phyloP scores from a whole-genome alignment of 2,888 invertebrate genomes.

The Lacanobia wlatinum region DNA sequence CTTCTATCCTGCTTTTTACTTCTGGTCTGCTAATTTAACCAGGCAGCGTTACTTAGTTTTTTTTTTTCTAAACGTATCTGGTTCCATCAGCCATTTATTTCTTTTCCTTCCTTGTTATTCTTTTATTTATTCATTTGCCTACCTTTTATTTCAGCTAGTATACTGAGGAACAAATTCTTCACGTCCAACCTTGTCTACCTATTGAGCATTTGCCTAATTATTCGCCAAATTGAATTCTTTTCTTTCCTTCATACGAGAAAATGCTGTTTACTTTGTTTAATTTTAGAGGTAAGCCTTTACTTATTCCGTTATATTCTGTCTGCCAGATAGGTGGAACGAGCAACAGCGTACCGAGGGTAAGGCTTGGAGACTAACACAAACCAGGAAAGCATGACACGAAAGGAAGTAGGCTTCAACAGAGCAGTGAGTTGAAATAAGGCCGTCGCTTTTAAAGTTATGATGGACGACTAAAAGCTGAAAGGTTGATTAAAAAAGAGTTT shows the following conservation, averaged over 20 bases:
- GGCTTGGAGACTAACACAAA: background rate
- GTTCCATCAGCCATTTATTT: background rate
- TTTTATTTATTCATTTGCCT: too few relatives aligned
- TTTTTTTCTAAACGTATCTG: too few relatives aligned
- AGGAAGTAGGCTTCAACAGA: constrained; percentile 1
- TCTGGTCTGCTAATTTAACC: too few relatives aligned
- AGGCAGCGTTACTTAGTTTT: too few relatives aligned
- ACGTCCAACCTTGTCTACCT: constrained; percentile 74
- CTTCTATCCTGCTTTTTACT: too few relatives aligned
- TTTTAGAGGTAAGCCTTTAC: constrained; percentile 71
- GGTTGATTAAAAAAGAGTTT: background rate
- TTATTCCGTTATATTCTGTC: background rate
- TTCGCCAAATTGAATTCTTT: constrained; percentile 67
- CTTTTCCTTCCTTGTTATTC: too few relatives aligned
- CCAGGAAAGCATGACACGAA: constrained; percentile 2
- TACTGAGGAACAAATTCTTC: constrained; percentile 68
- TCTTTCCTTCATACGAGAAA: constrained; percentile 59
- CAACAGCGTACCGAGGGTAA: background rate
- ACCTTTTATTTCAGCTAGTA: constrained; percentile 64
- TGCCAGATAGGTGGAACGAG: background rate
- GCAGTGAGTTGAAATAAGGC: background rate
- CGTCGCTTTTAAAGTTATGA: background rate
- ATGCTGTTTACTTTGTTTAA: constrained; percentile 52
- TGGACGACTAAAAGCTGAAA: background rate
- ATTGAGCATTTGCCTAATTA: constrained; percentile 69